Base-by-base conservation (phyloP, 2,113 vertebrate genomes). In the Prionailurus bengalensis region DNA sequence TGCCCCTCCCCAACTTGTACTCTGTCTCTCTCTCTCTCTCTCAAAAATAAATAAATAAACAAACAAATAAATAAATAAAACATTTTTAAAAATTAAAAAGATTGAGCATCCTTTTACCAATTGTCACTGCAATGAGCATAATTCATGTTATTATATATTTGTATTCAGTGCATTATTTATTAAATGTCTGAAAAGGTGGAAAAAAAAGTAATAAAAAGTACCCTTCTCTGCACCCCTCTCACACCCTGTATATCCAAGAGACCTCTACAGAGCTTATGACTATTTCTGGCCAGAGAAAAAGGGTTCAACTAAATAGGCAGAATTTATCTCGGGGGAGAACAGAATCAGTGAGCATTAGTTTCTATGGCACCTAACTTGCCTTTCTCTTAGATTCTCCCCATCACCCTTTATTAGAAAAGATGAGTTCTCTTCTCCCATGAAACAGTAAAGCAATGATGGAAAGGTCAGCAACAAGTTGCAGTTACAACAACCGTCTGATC, bases 271-370 rank as follows among this genome's bases (percentile, higher is more conserved):
- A 82, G 68, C 14, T 71, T 73, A 51, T 68, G 19, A 55, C 23
- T 83, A 85, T 65, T 93, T 87, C 51, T 70, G 84, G 11, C 4
- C 29, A 81, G n/a, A 78, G 23, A 88, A 66, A 91, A 96, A 70
- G 5, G 1, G 36, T 86, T 80, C 51, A 91, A 55, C 16, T 55
- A 88, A 80, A 33, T 23, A 96, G n/a, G 3, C 16, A n/a, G 42
- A 58, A 71, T 76, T 70, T 39, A 25, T 25, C 36, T 53, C 13
- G 51, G 19, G 70, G 71, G 51, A 88, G 33, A 70, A 93, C 25
- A 66, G 55, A 63, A 89, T 55, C 27, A 79, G 23, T 88, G 17
- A 39, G 29, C 25, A 58, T 27, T 71, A 58, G 79, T 39, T 95
- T 70, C 65, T 48, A 23, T 14, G n/a, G 31, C 48, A 81, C 19